Conservation (phyloP, 2,888 invertebrate species). For the Cantharis rustica region DNA sequence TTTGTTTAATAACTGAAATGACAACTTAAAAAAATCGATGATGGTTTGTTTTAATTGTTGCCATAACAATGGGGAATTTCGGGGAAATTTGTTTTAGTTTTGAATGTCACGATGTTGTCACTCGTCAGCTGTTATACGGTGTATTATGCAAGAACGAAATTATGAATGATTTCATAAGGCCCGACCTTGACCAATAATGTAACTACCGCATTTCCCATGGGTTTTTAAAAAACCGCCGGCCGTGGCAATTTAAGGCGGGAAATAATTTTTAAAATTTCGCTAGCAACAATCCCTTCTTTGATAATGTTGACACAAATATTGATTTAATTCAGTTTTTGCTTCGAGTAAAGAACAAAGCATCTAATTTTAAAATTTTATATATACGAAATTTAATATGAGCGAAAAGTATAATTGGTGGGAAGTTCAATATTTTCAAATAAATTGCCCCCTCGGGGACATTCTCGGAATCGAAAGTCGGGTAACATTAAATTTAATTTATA, state of each 20-base stretch:
- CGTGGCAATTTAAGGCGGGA: background rate
- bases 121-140: background rate
- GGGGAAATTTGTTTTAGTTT: background rate
- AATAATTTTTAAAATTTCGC: background rate
- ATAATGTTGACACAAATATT: background rate
- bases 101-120: background rate
- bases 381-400: conserved; percentile 27
- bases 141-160: background rate
- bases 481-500: conserved; percentile 23
- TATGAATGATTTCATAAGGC: background rate
- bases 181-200: background rate
- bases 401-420: conserved; percentile 60
- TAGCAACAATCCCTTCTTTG: background rate
- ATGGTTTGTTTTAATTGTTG: background rate
- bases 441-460: conserved; percentile 62
- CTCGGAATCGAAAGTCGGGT: conserved; percentile 67
- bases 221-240: background rate
- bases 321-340: conserved; percentile 1
- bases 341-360: background rate
- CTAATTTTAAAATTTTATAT: background rate
- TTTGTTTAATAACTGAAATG: background rate
- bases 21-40: background rate
- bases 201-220: background rate
- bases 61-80: background rate
- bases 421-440: conserved; percentile 56